phyloP scores from a whole-genome alignment of 2,888 invertebrate genomes.

The Microchrysa polita region DNA sequence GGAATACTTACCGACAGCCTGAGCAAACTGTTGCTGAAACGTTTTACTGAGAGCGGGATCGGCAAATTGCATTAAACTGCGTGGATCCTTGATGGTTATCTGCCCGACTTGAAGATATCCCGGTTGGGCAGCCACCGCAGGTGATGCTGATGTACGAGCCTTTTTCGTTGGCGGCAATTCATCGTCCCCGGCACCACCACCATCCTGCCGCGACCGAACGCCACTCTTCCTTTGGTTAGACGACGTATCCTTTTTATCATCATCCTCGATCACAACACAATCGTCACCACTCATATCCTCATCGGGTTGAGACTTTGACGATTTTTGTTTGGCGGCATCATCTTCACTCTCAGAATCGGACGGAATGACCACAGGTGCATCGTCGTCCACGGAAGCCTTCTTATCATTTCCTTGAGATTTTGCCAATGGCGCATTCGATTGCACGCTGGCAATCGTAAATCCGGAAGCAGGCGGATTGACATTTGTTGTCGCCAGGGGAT shows the following conservation, averaged over 20 bases:
- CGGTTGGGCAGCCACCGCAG: slow-evolving; percentile 47
- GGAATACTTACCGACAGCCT: slow-evolving; percentile 54
- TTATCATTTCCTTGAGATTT: slow-evolving; percentile 6
- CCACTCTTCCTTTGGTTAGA: slow-evolving; percentile 64
- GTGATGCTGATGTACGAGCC: slow-evolving; percentile 52
- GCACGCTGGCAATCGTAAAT: slow-evolving; percentile 1
- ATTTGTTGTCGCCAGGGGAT: neutral
- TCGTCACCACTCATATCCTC: slow-evolving; percentile 67
- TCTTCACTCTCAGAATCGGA: slow-evolving; percentile 63
- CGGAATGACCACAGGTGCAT: slow-evolving; percentile 64
- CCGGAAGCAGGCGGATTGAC: neutral
- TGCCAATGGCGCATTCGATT: slow-evolving; percentile 49
- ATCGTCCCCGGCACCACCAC: slow-evolving; percentile 66
- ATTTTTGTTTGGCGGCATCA: slow-evolving; percentile 53
- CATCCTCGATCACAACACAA: slow-evolving; percentile 67
- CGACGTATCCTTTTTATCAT: slow-evolving; percentile 63
- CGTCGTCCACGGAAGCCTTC: slow-evolving; percentile 47
- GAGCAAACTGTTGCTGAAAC: slow-evolving; percentile 46
- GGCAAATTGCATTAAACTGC: slow-evolving; percentile 54
- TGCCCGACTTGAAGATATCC: slow-evolving; percentile 51
- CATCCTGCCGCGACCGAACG: slow-evolving; percentile 62
- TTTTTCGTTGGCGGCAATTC: slow-evolving; percentile 64
- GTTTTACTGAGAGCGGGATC: neutral
- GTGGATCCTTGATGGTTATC: slow-evolving; percentile 63
- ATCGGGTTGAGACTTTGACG: slow-evolving; percentile 54